These are phyloP conservation scores for Molorchus minor DNA, from an alignment of 2,888 invertebrate species.

Conservation along the genomic window DNA sequence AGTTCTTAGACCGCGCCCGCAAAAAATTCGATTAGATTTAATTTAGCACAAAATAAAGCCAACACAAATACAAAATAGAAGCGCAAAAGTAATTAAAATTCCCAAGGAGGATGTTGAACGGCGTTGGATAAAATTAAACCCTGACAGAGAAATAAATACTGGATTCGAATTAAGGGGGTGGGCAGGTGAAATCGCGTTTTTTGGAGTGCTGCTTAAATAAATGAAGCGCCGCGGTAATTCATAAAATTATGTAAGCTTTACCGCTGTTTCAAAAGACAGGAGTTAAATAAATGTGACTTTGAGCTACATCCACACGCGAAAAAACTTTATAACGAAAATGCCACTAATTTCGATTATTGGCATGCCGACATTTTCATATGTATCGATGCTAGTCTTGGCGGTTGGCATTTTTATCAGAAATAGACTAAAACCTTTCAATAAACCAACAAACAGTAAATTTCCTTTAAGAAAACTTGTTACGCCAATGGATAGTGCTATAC, in stretches of 20 bases:
- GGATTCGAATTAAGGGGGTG: constrained; percentile 55
- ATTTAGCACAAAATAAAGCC: constrained; percentile 51
- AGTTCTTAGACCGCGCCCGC: constrained; percentile 30
- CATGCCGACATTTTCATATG: too few species aligned
- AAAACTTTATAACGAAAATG: too few species aligned
- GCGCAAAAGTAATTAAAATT: constrained; percentile 61
- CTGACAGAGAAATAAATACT: constrained; percentile 58
- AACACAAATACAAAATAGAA: constrained; percentile 56
- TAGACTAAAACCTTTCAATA: too few species aligned
- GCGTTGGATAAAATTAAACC: constrained; percentile 59
- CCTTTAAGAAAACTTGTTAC: too few species aligned
- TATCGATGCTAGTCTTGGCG: too few species aligned
- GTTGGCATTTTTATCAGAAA: too few species aligned
- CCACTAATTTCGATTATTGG: too few species aligned
- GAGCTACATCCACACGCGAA: too few species aligned
- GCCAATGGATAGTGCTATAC: constrained; percentile 10
- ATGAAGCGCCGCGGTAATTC: constrained; percentile 1
- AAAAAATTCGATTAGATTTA: constrained; percentile 51
- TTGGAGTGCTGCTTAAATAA: constrained; percentile 15
- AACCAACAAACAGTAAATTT: too few species aligned
- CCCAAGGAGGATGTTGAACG: constrained; percentile 58
- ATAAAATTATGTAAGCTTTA: constrained; percentile 7
- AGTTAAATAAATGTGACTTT: too few species aligned
- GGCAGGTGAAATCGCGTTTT: constrained; percentile 35
- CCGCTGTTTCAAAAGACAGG: neutral